Conservation (phyloP, 2,113 vertebrate species). For the Corythornis vintsioides region DNA sequence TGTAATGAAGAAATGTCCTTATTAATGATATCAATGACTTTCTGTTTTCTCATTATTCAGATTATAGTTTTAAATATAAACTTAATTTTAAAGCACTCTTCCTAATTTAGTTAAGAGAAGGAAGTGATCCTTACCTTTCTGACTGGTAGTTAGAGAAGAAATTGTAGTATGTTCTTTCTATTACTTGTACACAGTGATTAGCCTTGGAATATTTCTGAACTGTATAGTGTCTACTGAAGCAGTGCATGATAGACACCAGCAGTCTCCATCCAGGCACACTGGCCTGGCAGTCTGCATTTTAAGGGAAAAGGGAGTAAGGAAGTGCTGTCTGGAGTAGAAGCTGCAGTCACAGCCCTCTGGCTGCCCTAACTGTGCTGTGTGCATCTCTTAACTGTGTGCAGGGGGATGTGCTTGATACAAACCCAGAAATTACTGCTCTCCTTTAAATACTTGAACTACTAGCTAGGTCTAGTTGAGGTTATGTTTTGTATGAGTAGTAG, state of each 20-base stretch:
- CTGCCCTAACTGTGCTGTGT: not conserved
- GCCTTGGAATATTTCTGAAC: not conserved
- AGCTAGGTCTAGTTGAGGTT: fast-evolving
- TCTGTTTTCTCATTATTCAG: not conserved
- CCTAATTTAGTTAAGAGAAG: not conserved
- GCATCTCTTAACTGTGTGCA: not conserved
- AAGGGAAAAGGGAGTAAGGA: not conserved
- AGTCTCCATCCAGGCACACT: not conserved
- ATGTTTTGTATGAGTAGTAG: not conserved
- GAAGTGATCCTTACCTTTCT: not conserved
- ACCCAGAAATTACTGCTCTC: not conserved
- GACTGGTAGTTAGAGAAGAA: not conserved
- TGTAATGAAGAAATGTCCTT: not conserved
- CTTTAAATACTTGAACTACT: not conserved
- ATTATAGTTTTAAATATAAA: not conserved
- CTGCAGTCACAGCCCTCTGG: not conserved
- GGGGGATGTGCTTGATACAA: not conserved
- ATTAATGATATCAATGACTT: not conserved
- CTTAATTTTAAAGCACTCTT: not conserved
- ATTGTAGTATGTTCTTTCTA: slow-evolving; percentile 2
- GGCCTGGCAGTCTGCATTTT: not conserved
- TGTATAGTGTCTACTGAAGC: not conserved
- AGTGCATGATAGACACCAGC: not conserved
- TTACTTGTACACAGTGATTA: not conserved
- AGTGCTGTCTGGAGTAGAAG: not conserved